Conservation (phyloP, 2,113 vertebrate genomes). For the Eurystomus gularis region DNA sequence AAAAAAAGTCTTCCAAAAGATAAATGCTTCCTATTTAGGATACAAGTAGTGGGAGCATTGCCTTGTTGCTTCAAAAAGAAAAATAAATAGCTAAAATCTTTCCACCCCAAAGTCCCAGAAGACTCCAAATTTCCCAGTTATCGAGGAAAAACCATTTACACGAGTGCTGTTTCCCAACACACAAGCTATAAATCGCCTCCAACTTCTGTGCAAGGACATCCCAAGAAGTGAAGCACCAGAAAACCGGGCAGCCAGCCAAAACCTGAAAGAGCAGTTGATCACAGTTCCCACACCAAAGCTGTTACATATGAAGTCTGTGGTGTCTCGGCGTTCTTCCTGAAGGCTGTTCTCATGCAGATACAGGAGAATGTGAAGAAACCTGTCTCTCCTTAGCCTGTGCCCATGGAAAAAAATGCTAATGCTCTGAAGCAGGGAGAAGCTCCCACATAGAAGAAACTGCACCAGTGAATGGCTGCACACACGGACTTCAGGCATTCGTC, state of each 20-base stretch:
- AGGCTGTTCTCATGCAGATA: slow-evolving; percentile 41
- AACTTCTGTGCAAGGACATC: neutral
- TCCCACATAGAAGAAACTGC: neutral
- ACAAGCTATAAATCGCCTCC: neutral
- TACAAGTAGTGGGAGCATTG: neutral
- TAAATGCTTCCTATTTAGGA: neutral
- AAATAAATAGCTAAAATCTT: neutral
- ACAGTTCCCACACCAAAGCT: slow-evolving; percentile 28
- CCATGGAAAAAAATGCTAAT: slow-evolving; percentile 1
- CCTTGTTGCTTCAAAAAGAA: neutral
- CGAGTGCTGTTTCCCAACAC: neutral
- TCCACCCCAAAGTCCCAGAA: neutral
- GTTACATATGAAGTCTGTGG: neutral
- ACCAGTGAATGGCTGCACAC: neutral
- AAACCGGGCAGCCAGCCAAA: neutral
- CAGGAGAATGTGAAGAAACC: slow-evolving; percentile 39
- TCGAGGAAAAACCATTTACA: slow-evolving; percentile 5
- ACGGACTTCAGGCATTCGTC: fast-evolving
- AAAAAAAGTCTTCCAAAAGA: neutral
- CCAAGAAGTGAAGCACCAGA: neutral
- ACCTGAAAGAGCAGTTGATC: neutral
- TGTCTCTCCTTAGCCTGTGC: neutral
- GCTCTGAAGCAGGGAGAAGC: neutral
- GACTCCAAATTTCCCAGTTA: neutral
- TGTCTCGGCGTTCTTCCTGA: neutral